phyloP scores from a whole-genome alignment of 2,888 invertebrate species.

The Cheilosia grossa region DNA sequence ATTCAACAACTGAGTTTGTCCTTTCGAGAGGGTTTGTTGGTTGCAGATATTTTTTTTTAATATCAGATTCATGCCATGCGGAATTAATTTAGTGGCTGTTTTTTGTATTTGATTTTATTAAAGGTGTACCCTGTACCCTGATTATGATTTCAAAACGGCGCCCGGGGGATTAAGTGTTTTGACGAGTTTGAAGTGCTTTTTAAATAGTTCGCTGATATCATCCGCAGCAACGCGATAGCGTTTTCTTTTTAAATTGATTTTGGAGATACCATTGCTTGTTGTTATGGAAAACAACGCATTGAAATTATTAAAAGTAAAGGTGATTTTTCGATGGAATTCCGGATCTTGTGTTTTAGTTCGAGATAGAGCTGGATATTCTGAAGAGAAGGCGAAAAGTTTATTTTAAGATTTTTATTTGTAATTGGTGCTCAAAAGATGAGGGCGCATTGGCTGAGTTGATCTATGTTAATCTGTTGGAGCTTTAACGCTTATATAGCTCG shows the following conservation, averaged over 20 bases:
- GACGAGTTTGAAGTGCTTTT: conserved; percentile 63
- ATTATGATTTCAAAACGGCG: conserved; percentile 50
- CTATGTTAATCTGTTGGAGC: no score
- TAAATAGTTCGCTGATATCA: conserved; percentile 61
- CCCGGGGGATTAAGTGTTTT: conserved; percentile 57
- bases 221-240: neutral
- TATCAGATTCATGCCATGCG: conserved; percentile 32
- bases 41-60: conserved; percentile 41
- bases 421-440: no score
- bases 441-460: no score
- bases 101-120: conserved; percentile 4
- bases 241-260: conserved; percentile 2
- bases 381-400: no score
- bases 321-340: no score
- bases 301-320: no score
- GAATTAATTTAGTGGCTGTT: conserved; percentile 49
- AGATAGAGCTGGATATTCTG: no score
- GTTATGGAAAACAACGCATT: no score
- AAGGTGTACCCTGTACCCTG: conserved; percentile 58
- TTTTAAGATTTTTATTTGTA: no score
- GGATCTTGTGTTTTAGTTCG: neutral
- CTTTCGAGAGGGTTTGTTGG: conserved; percentile 49
- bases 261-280: neutral
- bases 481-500: no score
- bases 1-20: conserved; percentile 60